Evolutionary conservation across 2,113 vertebrate genomes (phyloP), one percentile per base, ranked within the genome.

Genomic region (Tyto alba): DNA sequence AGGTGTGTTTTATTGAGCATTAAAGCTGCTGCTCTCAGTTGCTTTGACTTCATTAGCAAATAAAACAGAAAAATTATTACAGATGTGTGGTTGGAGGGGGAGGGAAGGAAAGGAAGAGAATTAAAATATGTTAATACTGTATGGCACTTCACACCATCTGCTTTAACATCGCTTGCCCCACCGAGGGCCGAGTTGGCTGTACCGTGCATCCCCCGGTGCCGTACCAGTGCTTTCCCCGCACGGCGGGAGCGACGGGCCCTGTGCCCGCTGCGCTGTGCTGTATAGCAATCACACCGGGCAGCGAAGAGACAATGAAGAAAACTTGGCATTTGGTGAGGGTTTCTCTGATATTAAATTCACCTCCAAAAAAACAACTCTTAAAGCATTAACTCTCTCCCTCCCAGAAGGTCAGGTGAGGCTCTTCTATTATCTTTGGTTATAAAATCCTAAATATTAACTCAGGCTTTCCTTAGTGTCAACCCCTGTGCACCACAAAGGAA

Each of bases 1-100:
- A 84, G 40, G 8, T 50, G 93, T 9, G 16, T 45, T 96, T 95
- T 85, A 96, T 45, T 6, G 16, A 11, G 72, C 92, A 88, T 78
- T 95, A 90, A 83, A 91, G 84, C 48, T 83, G 93, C 90, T 96
- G 91, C 64, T 94, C 78, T 85, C 27, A 3, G 14, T 79, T 64
- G 43, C 90, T 84, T 90, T 81, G 22, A 40, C 50, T 85, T 91
- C 91, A 89, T 96, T 87, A 97, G 89, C 88, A 90, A 95, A 94
- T 73, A 85, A 95, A 93, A 77, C 72, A 84, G 47, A 16, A 40
- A 38, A 87, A 64, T 59, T 87, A 47, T 83, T 94, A 92, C 95
- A 94, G 63, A 13, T 41, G 25, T 50, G n/a, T 23, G 36, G 9
- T 8, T 77, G 47, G 52, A 77, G 8, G 6, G 11, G 45, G 23